phyloP scores from a whole-genome alignment of 2,113 vertebrate species.

The Percina caprodes region DNA sequence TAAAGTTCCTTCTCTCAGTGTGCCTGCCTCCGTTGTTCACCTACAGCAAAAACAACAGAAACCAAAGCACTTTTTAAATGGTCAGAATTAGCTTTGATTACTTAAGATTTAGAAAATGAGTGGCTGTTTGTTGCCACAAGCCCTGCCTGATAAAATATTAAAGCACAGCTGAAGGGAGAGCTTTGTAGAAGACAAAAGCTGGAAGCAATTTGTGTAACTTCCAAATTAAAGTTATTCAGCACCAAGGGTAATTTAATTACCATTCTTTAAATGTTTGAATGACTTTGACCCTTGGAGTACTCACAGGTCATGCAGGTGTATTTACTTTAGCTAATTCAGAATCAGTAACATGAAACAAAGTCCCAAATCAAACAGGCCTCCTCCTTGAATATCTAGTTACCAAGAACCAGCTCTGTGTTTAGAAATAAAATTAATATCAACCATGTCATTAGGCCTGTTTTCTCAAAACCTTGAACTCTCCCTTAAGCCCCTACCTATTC shows the following conservation, averaged over 20 bases:
- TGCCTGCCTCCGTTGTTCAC: conserved; percentile 43
- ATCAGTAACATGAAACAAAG: conserved; percentile 85
- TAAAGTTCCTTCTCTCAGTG: conserved; percentile 59
- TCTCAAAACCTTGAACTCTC: conserved; percentile 71
- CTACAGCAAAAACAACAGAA: conserved; percentile 56
- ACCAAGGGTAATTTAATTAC: conserved; percentile 89
- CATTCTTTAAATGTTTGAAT: conserved; percentile 90
- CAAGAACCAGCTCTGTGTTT: conserved; percentile 76
- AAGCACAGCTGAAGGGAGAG: conserved; percentile 71
- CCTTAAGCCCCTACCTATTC: conserved; percentile 66
- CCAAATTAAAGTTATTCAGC: conserved; percentile 88
- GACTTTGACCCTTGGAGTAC: conserved; percentile 86
- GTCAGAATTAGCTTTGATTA: conserved; percentile 80
- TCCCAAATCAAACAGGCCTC: conserved; percentile 77
- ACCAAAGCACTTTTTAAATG: conserved; percentile 55
- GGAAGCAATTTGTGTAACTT: conserved; percentile 87
- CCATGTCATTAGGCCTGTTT: conserved; percentile 74
- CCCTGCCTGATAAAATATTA: conserved; percentile 81
- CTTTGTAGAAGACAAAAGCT: conserved; percentile 84
- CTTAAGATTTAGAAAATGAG: conserved; percentile 77
- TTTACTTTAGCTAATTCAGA: conserved; percentile 87
- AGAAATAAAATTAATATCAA: conserved; percentile 81
- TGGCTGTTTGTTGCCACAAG: conserved; percentile 79
- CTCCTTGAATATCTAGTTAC: conserved; percentile 73
- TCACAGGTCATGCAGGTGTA: conserved; percentile 85